These are phyloP conservation scores for Erebia palarica DNA, from an alignment of 2,888 invertebrate species.

Conservation along the genomic window DNA sequence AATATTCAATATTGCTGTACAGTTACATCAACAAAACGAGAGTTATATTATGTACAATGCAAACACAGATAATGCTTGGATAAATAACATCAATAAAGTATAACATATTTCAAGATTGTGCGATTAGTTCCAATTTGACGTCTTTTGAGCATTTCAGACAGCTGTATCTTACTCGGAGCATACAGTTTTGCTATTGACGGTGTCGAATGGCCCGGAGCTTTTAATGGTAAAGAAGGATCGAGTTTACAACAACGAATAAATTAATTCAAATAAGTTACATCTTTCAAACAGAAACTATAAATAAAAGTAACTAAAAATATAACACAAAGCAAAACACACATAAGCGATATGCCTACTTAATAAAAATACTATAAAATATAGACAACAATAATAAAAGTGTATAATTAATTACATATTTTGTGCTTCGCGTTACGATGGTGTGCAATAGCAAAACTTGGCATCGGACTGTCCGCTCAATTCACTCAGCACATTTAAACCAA, in stretches of 20 bases:
- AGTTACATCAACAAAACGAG: slow-evolving; percentile 65
- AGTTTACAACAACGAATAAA: slow-evolving; percentile 80
- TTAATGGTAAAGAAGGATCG: slow-evolving; percentile 57
- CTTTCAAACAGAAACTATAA: slow-evolving; percentile 75
- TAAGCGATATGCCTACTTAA: slow-evolving; percentile 60
- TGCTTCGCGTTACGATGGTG: slow-evolving; percentile 60
- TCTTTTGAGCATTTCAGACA: slow-evolving; percentile 80
- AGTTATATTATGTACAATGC: slow-evolving; percentile 72
- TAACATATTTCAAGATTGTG: slow-evolving; percentile 72
- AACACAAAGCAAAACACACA: slow-evolving; percentile 81
- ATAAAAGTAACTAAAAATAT: slow-evolving; percentile 71
- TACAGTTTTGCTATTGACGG: slow-evolving; percentile 82
- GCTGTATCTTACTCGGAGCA: slow-evolving; percentile 75
- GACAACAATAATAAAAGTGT: slow-evolving; percentile 65
- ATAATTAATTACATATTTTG: slow-evolving; percentile 49
- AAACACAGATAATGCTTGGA: slow-evolving; percentile 75
- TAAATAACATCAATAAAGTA: slow-evolving; percentile 74
- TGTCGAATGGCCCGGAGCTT: slow-evolving; percentile 57
- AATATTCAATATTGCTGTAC: slow-evolving; percentile 61
- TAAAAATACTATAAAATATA: slow-evolving; percentile 75
- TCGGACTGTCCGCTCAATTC: slow-evolving; percentile 77
- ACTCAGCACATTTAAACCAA: slow-evolving; percentile 81
- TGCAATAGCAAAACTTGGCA: slow-evolving; percentile 82
- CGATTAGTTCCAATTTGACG: slow-evolving; percentile 80
- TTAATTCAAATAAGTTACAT: slow-evolving; percentile 76